A percentile compares a stretch with the other conserved stretches of the same genome.
Conservation (phyloP, 1,140 invertebrate species). For the Argopecten irradians region DNA sequence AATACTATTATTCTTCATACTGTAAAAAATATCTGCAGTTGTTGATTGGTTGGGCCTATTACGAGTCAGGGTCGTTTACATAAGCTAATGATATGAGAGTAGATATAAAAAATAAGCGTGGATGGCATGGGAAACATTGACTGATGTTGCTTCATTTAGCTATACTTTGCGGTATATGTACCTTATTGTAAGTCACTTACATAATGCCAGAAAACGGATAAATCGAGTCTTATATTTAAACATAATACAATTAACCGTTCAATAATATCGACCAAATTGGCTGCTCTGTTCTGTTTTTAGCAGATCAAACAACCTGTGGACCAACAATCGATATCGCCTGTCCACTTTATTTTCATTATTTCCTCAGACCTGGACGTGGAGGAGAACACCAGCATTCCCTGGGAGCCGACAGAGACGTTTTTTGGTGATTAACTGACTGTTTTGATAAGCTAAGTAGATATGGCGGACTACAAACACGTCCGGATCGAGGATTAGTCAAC, state of each 20-base stretch:
- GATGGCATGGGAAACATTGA: too few relatives aligned
- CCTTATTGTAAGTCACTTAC: not conserved
- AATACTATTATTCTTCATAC: too few relatives aligned
- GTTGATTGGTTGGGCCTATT: too few relatives aligned
- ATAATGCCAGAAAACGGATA: not conserved
- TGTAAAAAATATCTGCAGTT: too few relatives aligned
- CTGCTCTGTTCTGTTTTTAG: not conserved
- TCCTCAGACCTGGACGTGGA: not conserved
- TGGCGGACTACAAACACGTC: conserved; percentile 20
- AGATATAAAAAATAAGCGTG: too few relatives aligned
- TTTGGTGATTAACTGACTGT: conserved; percentile 13
- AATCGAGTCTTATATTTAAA: not conserved
- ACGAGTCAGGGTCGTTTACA: too few relatives aligned
- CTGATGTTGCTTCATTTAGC: too few relatives aligned
- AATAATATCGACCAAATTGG: not conserved
- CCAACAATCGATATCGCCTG: not conserved
- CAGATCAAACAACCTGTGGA: conserved; percentile 1
- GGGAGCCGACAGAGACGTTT: conserved; percentile 6
- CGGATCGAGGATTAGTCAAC: conserved; percentile 12
- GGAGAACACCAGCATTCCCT: not conserved
- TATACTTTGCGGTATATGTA: not conserved
- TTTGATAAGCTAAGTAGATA: conserved; percentile 23
- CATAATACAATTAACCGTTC: not conserved
- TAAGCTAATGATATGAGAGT: too few relatives aligned
- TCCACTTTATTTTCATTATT: conserved; percentile 4